Evolutionary conservation across 2,113 vertebrate genomes (phyloP), one percentile per base, ranked within the genome.

Genomic region (Eolophus roseicapilla): DNA sequence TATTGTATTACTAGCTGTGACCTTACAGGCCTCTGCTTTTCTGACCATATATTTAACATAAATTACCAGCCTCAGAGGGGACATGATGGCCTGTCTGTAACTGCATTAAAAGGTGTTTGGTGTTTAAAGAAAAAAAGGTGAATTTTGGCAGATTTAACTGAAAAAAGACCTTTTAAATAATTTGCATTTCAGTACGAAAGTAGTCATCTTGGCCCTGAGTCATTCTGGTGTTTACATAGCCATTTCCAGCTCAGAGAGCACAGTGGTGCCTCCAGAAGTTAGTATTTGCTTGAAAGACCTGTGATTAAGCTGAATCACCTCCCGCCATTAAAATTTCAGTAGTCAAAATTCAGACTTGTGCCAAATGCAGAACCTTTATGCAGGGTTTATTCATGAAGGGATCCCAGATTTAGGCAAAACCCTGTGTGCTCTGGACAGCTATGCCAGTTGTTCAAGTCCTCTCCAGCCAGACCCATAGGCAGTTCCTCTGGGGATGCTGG

Each of bases 301-400:
- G 0, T 10, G 65, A 21, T 64, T 69, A 24, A 67, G 19, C 50
- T 70, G 81, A 82, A 41, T 75, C 64, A 55, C 47, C 13, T 68
- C 50, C 6, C 39, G 70, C 31, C n/a, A 2, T 75, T 13, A 13
- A n/a, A 78, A 68, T 75, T 43, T 82, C 65, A n/a, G 2, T 17
- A 27, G 35, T 29, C 77, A 62, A 44, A 91, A 57, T 27, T 39
- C 49, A 46, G 37, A 15, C 15, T 13, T 14, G 21, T 71, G 43
- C 39, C 41, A 15, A 4, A 15, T 0, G 4, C 8, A 27, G 53
- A 10, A 41, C 14, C 37, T 46, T 69, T n/a, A 8, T 3, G 37
- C 55, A 43, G 77, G 41, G 41, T 44, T 74, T 63, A 46, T 18
- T 19, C 29, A 9, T 23, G 1, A 17, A 46, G 68, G 67, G 33